These are phyloP conservation scores for Sprattus sprattus DNA, from an alignment of 2,113 vertebrate genomes.

Conservation along the genomic window DNA sequence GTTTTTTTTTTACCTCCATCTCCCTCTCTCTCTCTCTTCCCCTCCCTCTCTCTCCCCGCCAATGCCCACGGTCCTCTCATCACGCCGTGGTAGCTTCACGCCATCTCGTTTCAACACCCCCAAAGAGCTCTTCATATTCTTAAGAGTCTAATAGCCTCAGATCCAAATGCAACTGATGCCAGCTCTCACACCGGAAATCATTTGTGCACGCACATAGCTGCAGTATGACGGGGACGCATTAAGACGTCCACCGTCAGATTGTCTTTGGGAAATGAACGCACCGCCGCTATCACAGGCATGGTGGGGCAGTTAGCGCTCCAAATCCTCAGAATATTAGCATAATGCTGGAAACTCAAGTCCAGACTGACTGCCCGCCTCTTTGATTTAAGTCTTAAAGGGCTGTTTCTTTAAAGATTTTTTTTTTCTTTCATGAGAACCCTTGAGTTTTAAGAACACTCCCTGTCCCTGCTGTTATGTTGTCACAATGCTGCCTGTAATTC, in stretches of 20 bases:
- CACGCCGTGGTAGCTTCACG: neutral
- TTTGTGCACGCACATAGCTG: neutral
- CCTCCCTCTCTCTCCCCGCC: neutral
- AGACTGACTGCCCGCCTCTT: neutral
- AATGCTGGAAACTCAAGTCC: neutral
- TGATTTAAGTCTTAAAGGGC: neutral
- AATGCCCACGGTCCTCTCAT: neutral
- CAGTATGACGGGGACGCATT: neutral
- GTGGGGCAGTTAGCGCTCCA: neutral
- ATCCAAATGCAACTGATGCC: neutral
- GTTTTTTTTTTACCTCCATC: neutral
- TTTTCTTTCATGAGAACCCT: neutral
- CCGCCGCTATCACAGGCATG: neutral
- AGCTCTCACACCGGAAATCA: neutral
- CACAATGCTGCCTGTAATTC: neutral
- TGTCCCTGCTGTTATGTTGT: neutral
- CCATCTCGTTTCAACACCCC: neutral
- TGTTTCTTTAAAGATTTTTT: neutral
- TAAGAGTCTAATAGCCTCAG: constrained; percentile 3
- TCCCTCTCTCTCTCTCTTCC: neutral
- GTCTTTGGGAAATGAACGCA: neutral
- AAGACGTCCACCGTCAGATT: neutral
- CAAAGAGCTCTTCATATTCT: neutral
- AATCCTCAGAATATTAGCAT: neutral
- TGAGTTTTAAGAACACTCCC: neutral